A percentile compares a stretch with the other conserved stretches of the same genome.
phyloP scores from a whole-genome alignment of 2,797 vertebrate species.

The Tauraco hartlaubi region DNA sequence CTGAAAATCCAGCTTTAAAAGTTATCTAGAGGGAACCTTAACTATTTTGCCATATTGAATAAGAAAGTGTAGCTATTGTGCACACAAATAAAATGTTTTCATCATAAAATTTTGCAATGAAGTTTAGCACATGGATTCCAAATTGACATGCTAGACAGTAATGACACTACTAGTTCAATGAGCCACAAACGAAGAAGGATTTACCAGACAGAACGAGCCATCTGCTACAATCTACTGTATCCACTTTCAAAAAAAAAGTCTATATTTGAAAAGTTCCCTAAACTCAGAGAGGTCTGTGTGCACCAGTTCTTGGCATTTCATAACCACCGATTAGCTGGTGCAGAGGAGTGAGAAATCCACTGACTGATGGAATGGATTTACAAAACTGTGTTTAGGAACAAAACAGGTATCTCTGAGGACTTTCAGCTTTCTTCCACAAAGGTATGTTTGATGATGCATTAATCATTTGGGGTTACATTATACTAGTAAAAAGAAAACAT shows the following conservation, averaged over 20 bases:
- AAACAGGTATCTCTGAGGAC: neutral
- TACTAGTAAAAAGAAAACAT: neutral
- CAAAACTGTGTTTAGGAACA: neutral
- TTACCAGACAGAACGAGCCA: slow-evolving; percentile 43
- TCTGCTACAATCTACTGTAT: slow-evolving; percentile 36
- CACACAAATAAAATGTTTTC: neutral
- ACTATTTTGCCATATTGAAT: neutral
- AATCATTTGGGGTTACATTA: neutral
- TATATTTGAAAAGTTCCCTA: slow-evolving; percentile 10
- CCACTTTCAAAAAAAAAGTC: neutral
- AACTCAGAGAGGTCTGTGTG: neutral
- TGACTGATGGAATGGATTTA: neutral
- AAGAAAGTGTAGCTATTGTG: neutral
- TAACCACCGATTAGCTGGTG: neutral
- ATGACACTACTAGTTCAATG: slow-evolving; percentile 50
- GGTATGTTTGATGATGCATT: neutral
- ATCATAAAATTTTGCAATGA: slow-evolving; percentile 42
- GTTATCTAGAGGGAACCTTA: neutral
- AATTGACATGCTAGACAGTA: slow-evolving; percentile 57
- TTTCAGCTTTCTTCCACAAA: neutral
- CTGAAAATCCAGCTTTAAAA: slow-evolving; percentile 10
- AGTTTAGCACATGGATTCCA: slow-evolving; percentile 48
- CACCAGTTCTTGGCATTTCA: neutral
- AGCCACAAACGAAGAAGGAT: slow-evolving; percentile 56
- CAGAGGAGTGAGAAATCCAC: neutral